Conservation (phyloP, 2,888 invertebrate genomes). For the Coenonympha arcania region DNA sequence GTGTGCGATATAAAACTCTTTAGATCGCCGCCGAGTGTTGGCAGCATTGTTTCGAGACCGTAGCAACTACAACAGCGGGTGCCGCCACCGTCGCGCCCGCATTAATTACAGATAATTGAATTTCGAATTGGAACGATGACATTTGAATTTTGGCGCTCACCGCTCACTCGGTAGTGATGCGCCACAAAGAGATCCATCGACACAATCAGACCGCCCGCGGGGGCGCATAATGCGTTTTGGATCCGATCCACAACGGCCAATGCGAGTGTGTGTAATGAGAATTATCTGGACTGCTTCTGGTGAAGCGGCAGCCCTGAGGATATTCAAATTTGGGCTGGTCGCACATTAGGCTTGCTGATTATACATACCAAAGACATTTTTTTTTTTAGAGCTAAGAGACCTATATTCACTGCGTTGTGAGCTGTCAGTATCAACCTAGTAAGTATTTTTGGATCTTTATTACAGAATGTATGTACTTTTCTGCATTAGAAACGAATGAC, state of each 20-base stretch:
- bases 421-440: no score
- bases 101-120: conserved; percentile 78
- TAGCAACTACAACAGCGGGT: conserved; percentile 58
- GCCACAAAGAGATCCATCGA: conserved; percentile 64
- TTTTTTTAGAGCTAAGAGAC: no score
- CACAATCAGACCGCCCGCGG: conserved; percentile 65
- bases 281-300: conserved; percentile 72
- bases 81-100: conserved; percentile 64
- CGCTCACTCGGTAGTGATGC: conserved; percentile 57
- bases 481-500: no score
- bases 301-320: conserved; percentile 58
- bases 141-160: conserved; percentile 73
- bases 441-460: no score
- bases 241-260: conserved; percentile 62
- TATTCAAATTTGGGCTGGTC: no score
- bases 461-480: no score
- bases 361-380: no score
- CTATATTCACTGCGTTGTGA: no score
- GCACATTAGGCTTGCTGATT: no score
- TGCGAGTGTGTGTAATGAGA: conserved; percentile 73
- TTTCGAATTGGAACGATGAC: conserved; percentile 79
- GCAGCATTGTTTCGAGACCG: conserved; percentile 63
- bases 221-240: conserved; percentile 63
- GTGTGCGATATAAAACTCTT: conserved; percentile 50
- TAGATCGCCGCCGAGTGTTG: conserved; percentile 49